These are phyloP conservation scores for Stylophora pistillata DNA, from an alignment of 64 coral and sea anemone genomes.

Conservation along the genomic window DNA sequence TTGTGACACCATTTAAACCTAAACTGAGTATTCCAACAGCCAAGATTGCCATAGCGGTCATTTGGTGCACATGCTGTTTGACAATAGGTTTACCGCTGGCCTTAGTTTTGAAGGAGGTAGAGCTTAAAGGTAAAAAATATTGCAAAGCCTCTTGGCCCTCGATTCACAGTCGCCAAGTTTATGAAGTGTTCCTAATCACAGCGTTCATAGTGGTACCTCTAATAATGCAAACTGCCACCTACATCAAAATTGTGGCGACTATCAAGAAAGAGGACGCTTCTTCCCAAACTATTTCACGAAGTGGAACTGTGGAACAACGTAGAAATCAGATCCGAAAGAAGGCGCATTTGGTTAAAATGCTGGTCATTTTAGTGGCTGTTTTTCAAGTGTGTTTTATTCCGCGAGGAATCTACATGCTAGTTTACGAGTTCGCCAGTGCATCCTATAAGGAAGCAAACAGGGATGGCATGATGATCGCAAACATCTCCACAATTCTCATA, in stretches of 20 bases:
- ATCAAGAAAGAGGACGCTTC: slow-evolving; percentile 18
- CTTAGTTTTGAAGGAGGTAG: slow-evolving; percentile 13
- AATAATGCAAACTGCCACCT: slow-evolving; percentile 63
- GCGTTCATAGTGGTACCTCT: slow-evolving; percentile 56
- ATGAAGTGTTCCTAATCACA: slow-evolving; percentile 54
- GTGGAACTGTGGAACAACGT: slow-evolving; percentile 39
- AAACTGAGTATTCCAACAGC: slow-evolving; percentile 61
- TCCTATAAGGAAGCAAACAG: neutral
- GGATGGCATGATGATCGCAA: neutral
- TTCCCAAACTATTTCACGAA: slow-evolving; percentile 4
- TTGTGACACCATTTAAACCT: slow-evolving; percentile 78
- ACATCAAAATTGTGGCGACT: slow-evolving; percentile 56
- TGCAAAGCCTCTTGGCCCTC: slow-evolving; percentile 24
- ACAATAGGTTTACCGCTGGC: slow-evolving; percentile 61
- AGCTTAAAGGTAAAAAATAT: neutral
- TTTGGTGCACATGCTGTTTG: slow-evolving; percentile 57
- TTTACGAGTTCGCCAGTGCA: slow-evolving; percentile 45
- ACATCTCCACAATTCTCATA: slow-evolving; percentile 44
- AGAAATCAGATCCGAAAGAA: slow-evolving; percentile 33
- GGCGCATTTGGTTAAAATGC: slow-evolving; percentile 74
- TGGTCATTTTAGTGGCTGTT: slow-evolving; percentile 69
- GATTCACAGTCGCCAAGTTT: slow-evolving; percentile 20
- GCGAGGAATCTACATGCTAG: slow-evolving; percentile 66
- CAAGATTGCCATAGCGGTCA: slow-evolving; percentile 57
- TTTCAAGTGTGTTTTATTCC: slow-evolving; percentile 85